Evolutionary conservation across 2,113 vertebrate genomes (phyloP), one percentile per base, ranked within the genome.

Genomic region (Campylorhamphus procurvoides): DNA sequence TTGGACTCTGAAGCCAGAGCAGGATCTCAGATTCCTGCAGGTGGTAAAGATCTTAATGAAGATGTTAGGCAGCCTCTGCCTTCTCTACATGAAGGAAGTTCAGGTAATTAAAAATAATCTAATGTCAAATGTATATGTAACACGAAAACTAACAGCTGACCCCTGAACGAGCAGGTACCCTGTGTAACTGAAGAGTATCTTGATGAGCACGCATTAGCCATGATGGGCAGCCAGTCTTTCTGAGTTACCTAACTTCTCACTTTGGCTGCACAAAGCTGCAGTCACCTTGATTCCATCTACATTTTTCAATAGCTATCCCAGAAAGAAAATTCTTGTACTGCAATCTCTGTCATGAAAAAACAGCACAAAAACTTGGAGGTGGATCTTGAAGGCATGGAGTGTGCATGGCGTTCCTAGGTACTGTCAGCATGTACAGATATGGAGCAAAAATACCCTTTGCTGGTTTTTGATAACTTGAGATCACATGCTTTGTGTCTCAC

Each of bases 91-190:
- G 98, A 98, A 92, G 96, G 97, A 89, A 81, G 90, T 37, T 39
- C 98, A 97, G 98, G 98, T 98, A 97, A 97, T 84, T 68, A 4
- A 49, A 78, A 35, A 24, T 18, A 53, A 24, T 15, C 7, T 79
- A 27, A 46, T 10, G 4, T 55, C 18, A 80, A 77, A 69, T 24
- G 4, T 71, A 5, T 58, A 1, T 31, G 9, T 52, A 83, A 49
- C 18, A 13, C 50, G 29, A 66, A 66, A 60, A 39, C 22, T 18
- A 87, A 28, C 9, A 53, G 18, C 35, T 67, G 79, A 13, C 33
- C 84, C 16, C 58, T 74, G 67, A 77, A 42, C 52, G 66, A 52
- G 52, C 29, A 46, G 14, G 7, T 77, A 25, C 25, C 29, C 80
- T 9, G 2, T 31, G 40, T 50, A 58, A 33, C 42, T 58, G 72